phyloP scores from a whole-genome alignment of 2,797 vertebrate species.

The Danio kyathit region DNA sequence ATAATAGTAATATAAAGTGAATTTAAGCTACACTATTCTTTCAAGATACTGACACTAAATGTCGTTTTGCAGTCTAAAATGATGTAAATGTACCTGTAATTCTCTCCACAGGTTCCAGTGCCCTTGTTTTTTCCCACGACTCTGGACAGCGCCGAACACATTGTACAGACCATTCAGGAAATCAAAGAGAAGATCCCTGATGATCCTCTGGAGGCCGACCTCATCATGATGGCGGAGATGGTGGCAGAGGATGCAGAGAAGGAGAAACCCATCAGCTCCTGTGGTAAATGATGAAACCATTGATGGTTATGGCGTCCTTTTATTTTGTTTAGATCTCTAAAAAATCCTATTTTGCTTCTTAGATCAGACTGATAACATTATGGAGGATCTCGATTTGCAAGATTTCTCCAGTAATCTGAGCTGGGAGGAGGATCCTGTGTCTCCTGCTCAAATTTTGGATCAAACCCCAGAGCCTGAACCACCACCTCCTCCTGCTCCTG shows the following conservation, averaged over 20 bases:
- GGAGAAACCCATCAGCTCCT: constrained; percentile 40
- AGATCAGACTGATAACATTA: constrained; percentile 90
- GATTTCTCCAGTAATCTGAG: constrained; percentile 89
- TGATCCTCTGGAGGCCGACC: constrained; percentile 40
- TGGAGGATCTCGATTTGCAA: constrained; percentile 92
- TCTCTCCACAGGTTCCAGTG: constrained; percentile 85
- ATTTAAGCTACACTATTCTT: too few species aligned
- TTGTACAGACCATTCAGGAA: constrained; percentile 87
- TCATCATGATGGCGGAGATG: constrained; percentile 96
- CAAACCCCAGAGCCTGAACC: constrained; percentile 73
- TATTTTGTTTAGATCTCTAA: not conserved
- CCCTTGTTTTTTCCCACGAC: constrained; percentile 92
- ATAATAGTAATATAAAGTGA: too few species aligned
- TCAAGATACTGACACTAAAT: too few species aligned
- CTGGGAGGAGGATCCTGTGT: constrained; percentile 90
- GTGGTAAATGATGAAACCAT: constrained; percentile 36
- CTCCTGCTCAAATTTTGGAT: constrained; percentile 79
- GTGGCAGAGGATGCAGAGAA: constrained; percentile 83
- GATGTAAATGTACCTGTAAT: not conserved
- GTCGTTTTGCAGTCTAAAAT: not conserved
- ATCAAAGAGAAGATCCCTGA: constrained; percentile 90
- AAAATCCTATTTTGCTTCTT: not conserved
- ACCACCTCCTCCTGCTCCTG: too few species aligned
- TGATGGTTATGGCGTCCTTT: not conserved
- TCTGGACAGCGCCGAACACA: constrained; percentile 85